A percentile compares a stretch with the other conserved stretches of the same genome.
These are phyloP conservation scores for Lithobates pipiens DNA, from an alignment of 2,797 vertebrate genomes.

Conservation along the genomic window DNA sequence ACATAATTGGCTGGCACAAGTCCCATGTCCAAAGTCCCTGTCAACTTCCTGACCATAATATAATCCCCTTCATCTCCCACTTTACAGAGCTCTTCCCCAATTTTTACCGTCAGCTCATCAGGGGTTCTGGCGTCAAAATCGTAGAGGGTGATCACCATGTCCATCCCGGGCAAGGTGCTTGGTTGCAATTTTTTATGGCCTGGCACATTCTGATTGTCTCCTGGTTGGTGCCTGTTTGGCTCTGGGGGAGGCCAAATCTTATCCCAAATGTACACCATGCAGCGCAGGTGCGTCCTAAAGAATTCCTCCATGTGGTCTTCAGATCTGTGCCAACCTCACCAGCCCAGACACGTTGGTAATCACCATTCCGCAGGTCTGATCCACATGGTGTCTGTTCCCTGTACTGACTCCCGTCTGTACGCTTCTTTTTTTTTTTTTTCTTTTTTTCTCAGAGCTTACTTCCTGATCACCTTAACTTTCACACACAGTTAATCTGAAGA, in stretches of 20 bases:
- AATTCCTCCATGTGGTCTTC: conserved; percentile 82
- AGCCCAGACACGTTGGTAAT: not conserved
- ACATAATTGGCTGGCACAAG: conserved; percentile 86
- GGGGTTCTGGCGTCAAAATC: conserved; percentile 85
- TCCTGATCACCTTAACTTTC: conserved; percentile 47
- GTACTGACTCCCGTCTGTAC: not conserved
- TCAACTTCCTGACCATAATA: conserved; percentile 84
- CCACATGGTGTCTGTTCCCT: not conserved
- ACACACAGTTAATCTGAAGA: not conserved
- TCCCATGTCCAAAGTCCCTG: conserved; percentile 80
- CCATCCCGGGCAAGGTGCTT: conserved; percentile 67
- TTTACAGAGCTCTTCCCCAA: conserved; percentile 87
- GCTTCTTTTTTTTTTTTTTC: not conserved
- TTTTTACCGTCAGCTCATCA: conserved; percentile 84
- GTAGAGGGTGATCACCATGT: conserved; percentile 76
- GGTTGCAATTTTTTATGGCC: conserved; percentile 63
- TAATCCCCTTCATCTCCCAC: conserved; percentile 86
- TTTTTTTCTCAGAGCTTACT: conserved; percentile 23
- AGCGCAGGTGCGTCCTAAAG: conserved; percentile 83
- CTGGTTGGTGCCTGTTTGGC: too few relatives aligned
- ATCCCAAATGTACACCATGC: conserved; percentile 84
- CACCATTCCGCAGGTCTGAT: not conserved
- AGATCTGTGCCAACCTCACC: accelerated
- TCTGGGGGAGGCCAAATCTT: conserved; percentile 84
- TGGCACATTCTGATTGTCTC: not conserved